Evolutionary conservation across 2,113 vertebrate genomes (phyloP).

Genomic region (Brachypteracias leptosomus): DNA sequence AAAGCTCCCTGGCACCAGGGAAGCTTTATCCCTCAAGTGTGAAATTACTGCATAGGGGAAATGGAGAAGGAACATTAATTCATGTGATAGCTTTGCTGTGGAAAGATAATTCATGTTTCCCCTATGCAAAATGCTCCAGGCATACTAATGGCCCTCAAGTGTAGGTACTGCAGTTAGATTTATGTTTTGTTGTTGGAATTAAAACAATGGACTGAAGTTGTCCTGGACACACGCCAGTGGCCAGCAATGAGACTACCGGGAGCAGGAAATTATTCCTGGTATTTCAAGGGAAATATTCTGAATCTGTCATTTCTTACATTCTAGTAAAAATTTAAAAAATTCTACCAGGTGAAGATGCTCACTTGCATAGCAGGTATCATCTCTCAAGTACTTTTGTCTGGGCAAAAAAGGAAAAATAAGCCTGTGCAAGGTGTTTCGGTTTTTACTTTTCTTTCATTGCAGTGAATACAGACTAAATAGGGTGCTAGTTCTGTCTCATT

Average conservation of each 20-base stretch:
- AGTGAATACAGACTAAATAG: not conserved
- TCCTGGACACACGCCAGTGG: not conserved
- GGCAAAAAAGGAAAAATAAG: not conserved
- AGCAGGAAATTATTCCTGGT: not conserved
- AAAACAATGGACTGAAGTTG: not conserved
- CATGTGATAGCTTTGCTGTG: not conserved
- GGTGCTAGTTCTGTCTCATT: not conserved
- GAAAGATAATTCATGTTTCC: not conserved
- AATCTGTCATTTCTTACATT: not conserved
- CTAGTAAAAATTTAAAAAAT: not conserved
- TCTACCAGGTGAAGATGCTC: not conserved
- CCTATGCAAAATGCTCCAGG: not conserved
- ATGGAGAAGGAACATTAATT: not conserved
- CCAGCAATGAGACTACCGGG: not conserved
- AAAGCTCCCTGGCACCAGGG: not conserved
- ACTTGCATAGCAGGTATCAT: not conserved
- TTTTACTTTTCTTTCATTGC: not conserved
- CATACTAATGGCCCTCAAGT: not conserved
- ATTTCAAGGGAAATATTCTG: not conserved
- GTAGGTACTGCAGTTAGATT: not conserved
- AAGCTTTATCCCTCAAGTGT: not conserved
- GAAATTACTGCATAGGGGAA: not conserved
- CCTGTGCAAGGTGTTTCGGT: not conserved
- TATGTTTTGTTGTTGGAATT: not conserved
- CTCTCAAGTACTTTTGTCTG: not conserved